Conservation (phyloP, 2,888 invertebrate genomes). For the Dicycla oo region DNA sequence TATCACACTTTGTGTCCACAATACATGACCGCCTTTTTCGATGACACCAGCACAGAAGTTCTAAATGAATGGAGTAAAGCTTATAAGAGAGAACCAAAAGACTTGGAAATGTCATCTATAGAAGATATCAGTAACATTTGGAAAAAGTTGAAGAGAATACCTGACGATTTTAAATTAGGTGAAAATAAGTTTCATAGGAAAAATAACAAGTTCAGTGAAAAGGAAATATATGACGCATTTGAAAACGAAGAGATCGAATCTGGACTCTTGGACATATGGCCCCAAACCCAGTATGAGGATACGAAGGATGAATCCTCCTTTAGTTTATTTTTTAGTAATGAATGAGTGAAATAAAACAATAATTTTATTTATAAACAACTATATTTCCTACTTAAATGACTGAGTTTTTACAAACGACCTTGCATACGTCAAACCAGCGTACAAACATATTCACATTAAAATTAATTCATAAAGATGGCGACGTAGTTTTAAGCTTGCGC, state of each 20-base stretch:
- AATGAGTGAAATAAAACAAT: constrained; percentile 74
- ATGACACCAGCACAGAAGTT: constrained; percentile 76
- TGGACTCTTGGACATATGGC: constrained; percentile 82
- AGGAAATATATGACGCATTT: constrained; percentile 78
- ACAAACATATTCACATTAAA: constrained; percentile 76
- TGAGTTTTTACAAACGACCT: constrained; percentile 74
- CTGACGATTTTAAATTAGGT: constrained; percentile 73
- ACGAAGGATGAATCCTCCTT: constrained; percentile 60
- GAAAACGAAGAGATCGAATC: constrained; percentile 79
- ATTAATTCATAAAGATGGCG: constrained; percentile 74
- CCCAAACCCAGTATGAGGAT: constrained; percentile 56
- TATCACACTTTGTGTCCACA: constrained; percentile 79
- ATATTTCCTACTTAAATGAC: constrained; percentile 86
- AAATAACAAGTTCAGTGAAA: constrained; percentile 72
- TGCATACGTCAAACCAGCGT: constrained; percentile 69
- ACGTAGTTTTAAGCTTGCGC: constrained; percentile 63
- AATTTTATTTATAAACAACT: constrained; percentile 78
- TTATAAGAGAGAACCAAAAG: constrained; percentile 69
- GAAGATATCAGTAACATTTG: constrained; percentile 76
- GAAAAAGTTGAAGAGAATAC: constrained; percentile 76
- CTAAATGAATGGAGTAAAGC: constrained; percentile 80
- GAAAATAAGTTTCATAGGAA: constrained; percentile 58
- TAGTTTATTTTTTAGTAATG: constrained; percentile 58
- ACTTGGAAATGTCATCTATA: constrained; percentile 76
- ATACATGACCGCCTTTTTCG: constrained; percentile 76